Base-by-base conservation (phyloP, 2,888 invertebrate genomes). In the Oscheius onirici region DNA sequence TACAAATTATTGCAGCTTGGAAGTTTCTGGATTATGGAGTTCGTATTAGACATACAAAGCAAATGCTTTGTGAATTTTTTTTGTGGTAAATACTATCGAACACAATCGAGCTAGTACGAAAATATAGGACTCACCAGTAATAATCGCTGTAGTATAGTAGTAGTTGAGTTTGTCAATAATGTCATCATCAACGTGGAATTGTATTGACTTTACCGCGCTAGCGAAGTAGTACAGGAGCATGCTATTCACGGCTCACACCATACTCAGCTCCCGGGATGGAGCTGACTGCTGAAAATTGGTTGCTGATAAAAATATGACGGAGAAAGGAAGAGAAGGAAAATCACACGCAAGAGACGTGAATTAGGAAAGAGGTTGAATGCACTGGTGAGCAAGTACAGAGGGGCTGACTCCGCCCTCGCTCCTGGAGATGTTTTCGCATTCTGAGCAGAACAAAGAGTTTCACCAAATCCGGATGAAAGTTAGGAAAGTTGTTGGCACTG, bases 131-230 rank as follows among this genome's bases (percentile, higher is more conserved):
- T 70, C 61, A 86, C 86, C 86, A 66, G 86, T 87, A 69, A 87
- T 88, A 52, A 88, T 88, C 58, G 84, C 77, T 20, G 86, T 85
- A 20, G 87, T 87, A 78, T 87, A 87, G 79, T 87, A 88, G 72
- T 87, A 87, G 75, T 87, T 87, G 76, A 87, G 86, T 76, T 88
- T 88, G 82, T 88, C 87, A 78, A 87, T 87, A 74, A 87, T 87
- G 76, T 87, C 87, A 83, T 87, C 87, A 77, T 87, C 87, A 43
- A 87, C 87, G 74, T 88, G 87, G 70, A 87, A 84, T 74, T 83
- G 86, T 69, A 87, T 81, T 55, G 80, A 81, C 78, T 87, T 87
- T 75, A 88, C 86, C 71, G 87, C 87, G 71, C 79, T 80, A 69
- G 87, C 85, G 73, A 87, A 87, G 72, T 87, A 87, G 74, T 87